Conservation (phyloP, 1,140 invertebrate genomes). For the Aphelenchoides fujianensis region DNA sequence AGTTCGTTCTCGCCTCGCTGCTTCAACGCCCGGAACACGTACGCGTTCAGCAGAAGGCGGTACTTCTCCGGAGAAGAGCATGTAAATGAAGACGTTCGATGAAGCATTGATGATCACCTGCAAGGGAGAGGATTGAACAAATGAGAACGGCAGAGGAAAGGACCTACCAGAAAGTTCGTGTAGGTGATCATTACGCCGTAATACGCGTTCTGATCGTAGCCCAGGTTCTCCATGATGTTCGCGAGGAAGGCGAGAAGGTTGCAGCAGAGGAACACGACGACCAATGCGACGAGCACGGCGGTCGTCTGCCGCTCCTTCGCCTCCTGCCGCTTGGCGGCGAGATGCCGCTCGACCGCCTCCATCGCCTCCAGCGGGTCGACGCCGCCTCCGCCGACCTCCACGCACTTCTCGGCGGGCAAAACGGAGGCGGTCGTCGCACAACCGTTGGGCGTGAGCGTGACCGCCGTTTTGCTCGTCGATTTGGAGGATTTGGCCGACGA, state of each 20-base stretch:
- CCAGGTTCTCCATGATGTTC: conserved; percentile 58
- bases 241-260: conserved; percentile 56
- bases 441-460: background rate
- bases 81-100: conserved; percentile 61
- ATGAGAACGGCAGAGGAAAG: too few species aligned
- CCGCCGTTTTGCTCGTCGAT: conserved; percentile 14
- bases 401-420: background rate
- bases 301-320: conserved; percentile 50
- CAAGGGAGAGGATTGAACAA: conserved; percentile 3
- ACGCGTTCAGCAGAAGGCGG: conserved; percentile 51
- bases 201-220: conserved; percentile 32
- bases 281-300: conserved; percentile 50
- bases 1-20: conserved; percentile 7
- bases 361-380: background rate
- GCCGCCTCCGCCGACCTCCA: background rate
- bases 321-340: conserved; percentile 20
- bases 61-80: conserved; percentile 60
- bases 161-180: conserved; percentile 56
- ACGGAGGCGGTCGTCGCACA: background rate
- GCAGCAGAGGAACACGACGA: conserved; percentile 48
- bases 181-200: conserved; percentile 54
- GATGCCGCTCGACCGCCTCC: background rate
- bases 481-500: background rate
- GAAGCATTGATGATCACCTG: conserved; percentile 55
- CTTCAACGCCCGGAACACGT: conserved; percentile 29